Evolutionary conservation across 2,113 vertebrate species (phyloP), one percentile per base, ranked within the genome.

Genomic region (Odontophorus gujanensis): DNA sequence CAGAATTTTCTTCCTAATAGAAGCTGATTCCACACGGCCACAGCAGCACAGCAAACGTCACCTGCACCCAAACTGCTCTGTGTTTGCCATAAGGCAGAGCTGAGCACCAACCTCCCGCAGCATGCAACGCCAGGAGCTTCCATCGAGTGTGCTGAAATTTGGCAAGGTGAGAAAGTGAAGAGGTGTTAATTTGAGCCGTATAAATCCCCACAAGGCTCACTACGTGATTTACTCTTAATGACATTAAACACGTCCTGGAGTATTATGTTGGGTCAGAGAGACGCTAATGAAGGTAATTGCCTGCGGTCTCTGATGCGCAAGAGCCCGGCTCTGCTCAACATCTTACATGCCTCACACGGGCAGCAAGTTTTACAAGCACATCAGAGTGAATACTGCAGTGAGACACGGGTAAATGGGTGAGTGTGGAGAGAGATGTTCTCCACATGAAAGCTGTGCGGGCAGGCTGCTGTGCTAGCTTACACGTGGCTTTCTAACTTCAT

Each of bases 71-170:
- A 76, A 87, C 45, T 79, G 30, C 17, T 11, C 7, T 38, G 79
- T 16, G 58, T 45, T 7, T 36, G 40, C 55, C 38, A 55, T 40
- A 48, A 79, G 1, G 4, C 1, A 0, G 0, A 87, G 76, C 57
- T 48, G 73, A 86, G 66, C 3, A 0, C 11, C 19, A 84, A 45
- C 57, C 53, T 19, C 45, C 22, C 0, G 2, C 74, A 94, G 66
- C 61, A 68, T 75, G 8, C 59, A 75, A 67, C 1, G 1, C 43
- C 90, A 83, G 85, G 79, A 85, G 81, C 17, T 82, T 43, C 68
- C 3, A 7, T 51, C 58, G 58, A 84, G 5, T 6, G 45, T 40
- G 48, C 53, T 32, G 66, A 88, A 81, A 87, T 68, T 34, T 30
- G 74, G 22, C 0, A 0, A 84, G 80, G 72, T 42, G 74, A 66